Base-by-base conservation (phyloP, 2,888 invertebrate genomes). In the Nephrotoma flavescens region DNA sequence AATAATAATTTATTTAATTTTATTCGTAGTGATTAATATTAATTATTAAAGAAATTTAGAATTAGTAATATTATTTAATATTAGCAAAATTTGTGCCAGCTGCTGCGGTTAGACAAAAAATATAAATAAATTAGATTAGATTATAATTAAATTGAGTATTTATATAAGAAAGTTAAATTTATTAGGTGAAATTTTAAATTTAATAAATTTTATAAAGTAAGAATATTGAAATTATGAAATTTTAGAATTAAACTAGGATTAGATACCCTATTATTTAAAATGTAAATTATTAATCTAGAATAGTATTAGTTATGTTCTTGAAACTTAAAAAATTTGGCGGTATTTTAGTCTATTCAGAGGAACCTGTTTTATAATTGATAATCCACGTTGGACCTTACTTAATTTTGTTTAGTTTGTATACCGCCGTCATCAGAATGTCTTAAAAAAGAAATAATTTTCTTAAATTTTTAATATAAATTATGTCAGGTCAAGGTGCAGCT, bases 401-500 rank as follows among this genome's bases (percentile, higher is more conserved):
- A 91, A 90, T 91, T 92, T 92, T 90, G 88, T 89, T 88, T 42
- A 89, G 88, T 90, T 91, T 91, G 89, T 91, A 91, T 92, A 92
- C 90, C 91, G 89, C 90, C 89, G 91, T 92, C 89, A 89, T 89
- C 88, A 89, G 89, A 90, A 89, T 89, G 91, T 91, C 90, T 92
- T 92, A 91, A 88, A 92, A 89, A 90, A 92, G 92, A 88, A 90
- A 91, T 89, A 93, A 91, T 92, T 92, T 91, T 93, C 92, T 92
- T 89, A 88, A 91, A 92, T 90, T 91, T 89, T 88, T 87, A 90
- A 89, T 87, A 89, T 88, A 93, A 90, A 91, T 91, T 92, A 94
- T 93, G 92, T 94, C 94, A 95, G 93, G 94, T 95, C 94, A 94
- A 94, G 94, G 93, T 95, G 93, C 92, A 95, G 94, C 92, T 92